phyloP scores from a whole-genome alignment of 2,113 vertebrate species.

The Nesoenas mayeri region DNA sequence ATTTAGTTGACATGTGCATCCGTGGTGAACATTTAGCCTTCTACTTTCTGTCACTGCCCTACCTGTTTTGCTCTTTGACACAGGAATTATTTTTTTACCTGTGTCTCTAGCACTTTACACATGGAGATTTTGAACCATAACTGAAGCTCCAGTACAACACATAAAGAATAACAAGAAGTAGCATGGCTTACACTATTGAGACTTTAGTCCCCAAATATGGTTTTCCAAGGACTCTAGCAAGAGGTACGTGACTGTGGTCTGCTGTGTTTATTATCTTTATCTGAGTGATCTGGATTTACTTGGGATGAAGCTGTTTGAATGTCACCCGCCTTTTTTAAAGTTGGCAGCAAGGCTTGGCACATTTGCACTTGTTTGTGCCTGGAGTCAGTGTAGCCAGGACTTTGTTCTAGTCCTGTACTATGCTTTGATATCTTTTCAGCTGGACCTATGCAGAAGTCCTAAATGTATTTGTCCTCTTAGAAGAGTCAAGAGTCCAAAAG shows the following conservation, averaged over 20 bases:
- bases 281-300: neutral
- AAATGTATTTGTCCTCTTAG: neutral
- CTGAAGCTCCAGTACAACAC: neutral
- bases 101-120: neutral
- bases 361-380: neutral
- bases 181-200: neutral
- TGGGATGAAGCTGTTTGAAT: neutral
- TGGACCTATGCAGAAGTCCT: neutral
- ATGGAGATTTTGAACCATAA: neutral
- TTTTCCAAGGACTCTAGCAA: neutral
- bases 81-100: neutral
- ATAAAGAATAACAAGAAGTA: neutral
- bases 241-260: neutral
- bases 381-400: neutral
- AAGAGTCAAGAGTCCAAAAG: neutral
- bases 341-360: neutral
- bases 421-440: neutral
- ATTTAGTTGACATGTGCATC: neutral
- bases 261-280: neutral
- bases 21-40: neutral
- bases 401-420: neutral
- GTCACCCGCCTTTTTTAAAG: neutral
- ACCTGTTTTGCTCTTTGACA: neutral
- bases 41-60: neutral
- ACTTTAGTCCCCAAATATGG: accelerated